These are phyloP conservation scores for Dicerorhinus sumatrensis DNA, from an alignment of 2,113 vertebrate species.

Conservation along the genomic window DNA sequence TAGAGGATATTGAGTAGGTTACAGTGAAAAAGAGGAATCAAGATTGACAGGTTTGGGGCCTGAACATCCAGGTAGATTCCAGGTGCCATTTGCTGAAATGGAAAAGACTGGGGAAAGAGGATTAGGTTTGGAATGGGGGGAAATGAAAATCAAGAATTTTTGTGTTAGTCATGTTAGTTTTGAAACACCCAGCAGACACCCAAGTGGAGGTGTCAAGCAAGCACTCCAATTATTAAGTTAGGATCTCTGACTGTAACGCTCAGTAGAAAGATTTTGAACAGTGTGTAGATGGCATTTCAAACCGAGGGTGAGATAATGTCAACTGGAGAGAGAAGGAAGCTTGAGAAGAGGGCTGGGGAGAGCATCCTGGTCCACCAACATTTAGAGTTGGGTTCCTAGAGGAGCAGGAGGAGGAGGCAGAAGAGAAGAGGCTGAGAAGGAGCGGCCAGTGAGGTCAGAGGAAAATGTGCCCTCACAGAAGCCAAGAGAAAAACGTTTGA, in stretches of 20 bases:
- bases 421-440: background rate
- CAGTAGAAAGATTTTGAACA: background rate
- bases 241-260: background rate
- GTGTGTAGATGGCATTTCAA: background rate
- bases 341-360: background rate
- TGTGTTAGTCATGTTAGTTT: background rate
- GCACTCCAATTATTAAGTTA: background rate
- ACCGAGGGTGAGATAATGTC: background rate
- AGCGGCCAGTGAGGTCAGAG: background rate
- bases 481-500: background rate
- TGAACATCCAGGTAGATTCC: background rate
- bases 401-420: background rate
- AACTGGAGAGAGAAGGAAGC: background rate
- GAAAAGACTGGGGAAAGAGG: background rate
- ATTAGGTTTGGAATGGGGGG: background rate
- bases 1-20: no score
- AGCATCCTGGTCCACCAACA: background rate
- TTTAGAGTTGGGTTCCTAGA: background rate
- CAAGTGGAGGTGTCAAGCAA: background rate
- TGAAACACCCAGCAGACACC: background rate
- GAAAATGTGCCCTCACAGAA: background rate
- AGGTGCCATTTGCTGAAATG: background rate
- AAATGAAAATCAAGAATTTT: background rate
- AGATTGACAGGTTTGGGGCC: background rate
- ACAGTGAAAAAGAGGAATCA: no score